These are phyloP conservation scores for Dromococcyx pavoninus DNA, from an alignment of 2,797 vertebrate genomes.

Conservation along the genomic window DNA sequence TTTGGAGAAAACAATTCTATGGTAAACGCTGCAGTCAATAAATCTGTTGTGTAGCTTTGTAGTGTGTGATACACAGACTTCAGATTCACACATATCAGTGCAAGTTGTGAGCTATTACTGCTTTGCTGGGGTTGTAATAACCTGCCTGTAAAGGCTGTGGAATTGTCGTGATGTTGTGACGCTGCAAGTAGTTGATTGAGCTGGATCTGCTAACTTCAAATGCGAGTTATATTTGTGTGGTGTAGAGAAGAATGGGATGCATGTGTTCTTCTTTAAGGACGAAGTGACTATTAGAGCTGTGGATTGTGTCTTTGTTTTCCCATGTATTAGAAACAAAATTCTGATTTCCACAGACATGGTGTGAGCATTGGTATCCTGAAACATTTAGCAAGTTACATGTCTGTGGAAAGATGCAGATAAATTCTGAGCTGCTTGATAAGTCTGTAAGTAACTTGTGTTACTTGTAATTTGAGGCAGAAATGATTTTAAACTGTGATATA, in stretches of 20 bases:
- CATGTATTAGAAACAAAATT: not conserved
- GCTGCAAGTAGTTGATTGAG: not conserved
- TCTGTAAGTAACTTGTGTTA: not conserved
- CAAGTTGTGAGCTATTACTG: not conserved
- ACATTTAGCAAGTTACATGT: not conserved
- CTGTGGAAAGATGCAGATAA: not conserved
- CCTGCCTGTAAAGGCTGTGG: not conserved
- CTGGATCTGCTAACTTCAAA: not conserved
- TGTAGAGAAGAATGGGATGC: not conserved
- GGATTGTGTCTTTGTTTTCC: not conserved
- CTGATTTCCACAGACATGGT: not conserved
- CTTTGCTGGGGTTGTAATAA: not conserved
- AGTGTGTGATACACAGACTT: fast-evolving
- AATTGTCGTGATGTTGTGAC: fast-evolving
- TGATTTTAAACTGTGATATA: not conserved
- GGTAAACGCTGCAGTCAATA: not conserved
- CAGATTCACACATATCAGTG: not conserved
- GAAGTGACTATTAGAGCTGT: not conserved
- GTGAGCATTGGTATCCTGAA: not conserved
- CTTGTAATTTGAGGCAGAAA: not conserved
- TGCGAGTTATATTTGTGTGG: fast-evolving
- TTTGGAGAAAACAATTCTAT: not conserved
- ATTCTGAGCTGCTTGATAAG: not conserved
- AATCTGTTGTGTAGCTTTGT: not conserved
- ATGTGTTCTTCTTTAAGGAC: not conserved